Conservation (phyloP, 2,113 vertebrate species). For the Thamnaconus septentrionalis region DNA sequence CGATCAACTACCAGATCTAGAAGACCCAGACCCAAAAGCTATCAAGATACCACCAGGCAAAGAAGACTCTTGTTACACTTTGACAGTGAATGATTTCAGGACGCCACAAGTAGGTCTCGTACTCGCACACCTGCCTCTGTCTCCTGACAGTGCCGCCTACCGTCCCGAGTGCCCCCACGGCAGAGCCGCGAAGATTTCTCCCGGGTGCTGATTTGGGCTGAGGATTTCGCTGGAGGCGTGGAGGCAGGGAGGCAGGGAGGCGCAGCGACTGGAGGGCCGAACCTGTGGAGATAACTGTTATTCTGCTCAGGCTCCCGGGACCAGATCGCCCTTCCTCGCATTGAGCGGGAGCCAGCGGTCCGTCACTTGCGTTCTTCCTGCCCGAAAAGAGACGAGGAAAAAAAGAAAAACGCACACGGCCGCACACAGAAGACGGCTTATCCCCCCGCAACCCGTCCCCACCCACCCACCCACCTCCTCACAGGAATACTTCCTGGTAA, state of each 20-base stretch:
- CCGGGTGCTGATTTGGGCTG: too few relatives aligned
- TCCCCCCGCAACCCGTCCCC: not conserved
- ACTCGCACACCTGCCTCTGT: constrained; percentile 23
- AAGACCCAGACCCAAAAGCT: too few relatives aligned
- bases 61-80: too few relatives aligned
- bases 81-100: constrained; percentile 3
- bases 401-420: constrained; percentile 6
- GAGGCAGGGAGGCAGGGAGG: too few relatives aligned
- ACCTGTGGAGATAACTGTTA: constrained; percentile 25
- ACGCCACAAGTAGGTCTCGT: constrained; percentile 2
- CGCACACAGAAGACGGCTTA: constrained; percentile 21
- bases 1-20: too few relatives aligned
- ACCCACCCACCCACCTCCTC: constrained; percentile 4
- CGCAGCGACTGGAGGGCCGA: not conserved
- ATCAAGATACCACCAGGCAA: too few relatives aligned
- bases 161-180: not conserved
- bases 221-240: too few relatives aligned
- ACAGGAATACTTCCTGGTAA: constrained; percentile 55
- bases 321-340: constrained; percentile 41
- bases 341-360: constrained; percentile 46
- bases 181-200: too few relatives aligned
- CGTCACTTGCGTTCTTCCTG: constrained; percentile 20
- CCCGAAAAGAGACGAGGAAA: not conserved
- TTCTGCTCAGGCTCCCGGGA: constrained; percentile 45
- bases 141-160: not conserved